Conservation (phyloP, 2,113 vertebrate species). For the Leptobrachium leishanense region DNA sequence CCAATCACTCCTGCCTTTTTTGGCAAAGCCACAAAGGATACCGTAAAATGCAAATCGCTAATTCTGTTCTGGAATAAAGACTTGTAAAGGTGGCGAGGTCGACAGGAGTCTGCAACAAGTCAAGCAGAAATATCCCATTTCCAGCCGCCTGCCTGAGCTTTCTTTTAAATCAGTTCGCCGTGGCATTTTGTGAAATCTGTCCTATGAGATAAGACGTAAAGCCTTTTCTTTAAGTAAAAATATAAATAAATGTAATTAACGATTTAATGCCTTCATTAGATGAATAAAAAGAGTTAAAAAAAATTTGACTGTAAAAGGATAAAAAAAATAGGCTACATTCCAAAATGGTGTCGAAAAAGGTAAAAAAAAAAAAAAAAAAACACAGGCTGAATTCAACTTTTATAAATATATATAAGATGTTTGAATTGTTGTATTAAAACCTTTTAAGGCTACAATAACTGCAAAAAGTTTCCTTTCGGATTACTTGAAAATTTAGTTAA, state of each 20-base stretch:
- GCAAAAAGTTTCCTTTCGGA: too few species aligned
- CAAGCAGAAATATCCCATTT: constrained; percentile 66
- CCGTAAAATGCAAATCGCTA: constrained; percentile 54
- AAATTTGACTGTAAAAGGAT: neutral
- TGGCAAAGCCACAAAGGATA: constrained; percentile 22
- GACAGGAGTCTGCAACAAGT: constrained; percentile 58
- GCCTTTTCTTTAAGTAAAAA: constrained; percentile 68
- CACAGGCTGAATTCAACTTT: too few species aligned
- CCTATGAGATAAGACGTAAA: constrained; percentile 68
- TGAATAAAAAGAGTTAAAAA: neutral
- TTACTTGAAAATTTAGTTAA: too few species aligned
- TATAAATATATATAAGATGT: too few species aligned
- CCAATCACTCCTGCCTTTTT: constrained; percentile 9
- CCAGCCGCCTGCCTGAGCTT: constrained; percentile 53
- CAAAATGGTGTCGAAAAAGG: too few species aligned
- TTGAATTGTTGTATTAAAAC: too few species aligned
- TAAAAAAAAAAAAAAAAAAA: too few species aligned
- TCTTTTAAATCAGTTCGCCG: constrained; percentile 61
- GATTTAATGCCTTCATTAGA: constrained; percentile 53
- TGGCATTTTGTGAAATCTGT: constrained; percentile 65
- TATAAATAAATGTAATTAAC: constrained; percentile 65
- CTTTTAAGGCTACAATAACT: too few species aligned
- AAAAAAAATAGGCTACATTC: neutral
- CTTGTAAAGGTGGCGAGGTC: constrained; percentile 46
- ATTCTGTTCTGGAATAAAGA: constrained; percentile 48